phyloP scores from a whole-genome alignment of 2,888 invertebrate genomes.

The Drosophila ustulata region DNA sequence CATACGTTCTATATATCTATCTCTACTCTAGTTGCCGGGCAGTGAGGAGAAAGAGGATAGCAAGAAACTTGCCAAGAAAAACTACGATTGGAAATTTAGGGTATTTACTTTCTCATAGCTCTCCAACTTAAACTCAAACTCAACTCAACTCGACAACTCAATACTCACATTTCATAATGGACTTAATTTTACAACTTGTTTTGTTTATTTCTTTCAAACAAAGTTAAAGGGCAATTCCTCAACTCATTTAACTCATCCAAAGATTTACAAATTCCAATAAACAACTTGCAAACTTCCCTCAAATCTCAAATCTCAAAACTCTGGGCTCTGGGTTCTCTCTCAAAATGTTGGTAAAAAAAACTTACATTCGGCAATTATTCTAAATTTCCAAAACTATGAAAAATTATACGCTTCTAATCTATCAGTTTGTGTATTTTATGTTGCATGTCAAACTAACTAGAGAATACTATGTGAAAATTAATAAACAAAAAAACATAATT shows the following conservation, averaged over 20 bases:
- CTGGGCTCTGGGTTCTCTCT: constrained; percentile 42
- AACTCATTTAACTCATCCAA: constrained; percentile 28
- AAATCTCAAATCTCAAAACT: constrained; percentile 18
- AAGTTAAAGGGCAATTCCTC: constrained; percentile 11
- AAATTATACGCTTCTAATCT: constrained; percentile 24
- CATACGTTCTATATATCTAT: constrained; percentile 38
- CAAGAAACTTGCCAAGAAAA: constrained; percentile 84
- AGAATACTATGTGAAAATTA: not conserved
- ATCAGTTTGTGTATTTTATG: constrained; percentile 38
- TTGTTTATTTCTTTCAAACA: constrained; percentile 16
- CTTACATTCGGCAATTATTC: constrained; percentile 24
- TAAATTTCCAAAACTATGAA: not conserved
- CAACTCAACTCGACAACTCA: constrained; percentile 4
- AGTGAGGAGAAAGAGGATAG: constrained; percentile 83
- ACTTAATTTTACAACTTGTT: constrained; percentile 26
- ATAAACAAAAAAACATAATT: not conserved
- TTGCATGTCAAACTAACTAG: constrained; percentile 57
- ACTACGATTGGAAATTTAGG: constrained; percentile 87
- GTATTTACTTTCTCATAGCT: constrained; percentile 82
- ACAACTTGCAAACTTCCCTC: constrained; percentile 40
- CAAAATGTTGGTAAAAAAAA: constrained; percentile 24
- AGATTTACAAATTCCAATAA: constrained; percentile 6
- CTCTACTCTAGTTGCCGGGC: constrained; percentile 81
- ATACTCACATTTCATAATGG: constrained; percentile 12
- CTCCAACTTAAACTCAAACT: constrained; percentile 27